Evolutionary conservation across 2,888 invertebrate genomes (phyloP).

Genomic region (Plebejus melissa): DNA sequence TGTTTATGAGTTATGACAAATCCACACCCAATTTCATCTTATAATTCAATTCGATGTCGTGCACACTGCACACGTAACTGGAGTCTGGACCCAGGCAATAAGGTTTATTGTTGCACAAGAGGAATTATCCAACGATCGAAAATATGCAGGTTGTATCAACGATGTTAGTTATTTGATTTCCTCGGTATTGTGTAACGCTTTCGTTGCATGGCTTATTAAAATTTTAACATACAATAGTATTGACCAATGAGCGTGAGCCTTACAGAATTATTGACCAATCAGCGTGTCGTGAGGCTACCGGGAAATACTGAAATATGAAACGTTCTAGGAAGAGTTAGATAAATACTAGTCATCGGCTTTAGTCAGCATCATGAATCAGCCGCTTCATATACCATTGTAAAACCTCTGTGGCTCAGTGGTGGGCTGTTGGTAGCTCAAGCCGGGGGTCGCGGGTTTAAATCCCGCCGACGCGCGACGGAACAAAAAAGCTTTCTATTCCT

Average conservation of each 20-base stretch:
- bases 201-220: slow-evolving; percentile 9
- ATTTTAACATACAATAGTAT: slow-evolving; percentile 15
- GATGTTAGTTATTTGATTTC: slow-evolving; percentile 17
- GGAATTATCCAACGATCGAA: slow-evolving; percentile 18
- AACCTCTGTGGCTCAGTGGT: too few species aligned
- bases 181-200: slow-evolving; percentile 4
- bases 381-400: background rate
- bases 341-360: background rate
- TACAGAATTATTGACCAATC: background rate
- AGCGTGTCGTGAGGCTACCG: background rate
- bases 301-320: slow-evolving; percentile 11
- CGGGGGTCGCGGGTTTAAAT: too few species aligned
- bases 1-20: background rate
- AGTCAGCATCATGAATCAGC: background rate
- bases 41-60: background rate
- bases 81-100: background rate
- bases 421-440: too few species aligned
- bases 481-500: too few species aligned
- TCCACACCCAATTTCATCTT: background rate
- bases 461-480: too few species aligned
- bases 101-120: slow-evolving; percentile 11
- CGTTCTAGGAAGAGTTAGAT: slow-evolving; percentile 1
- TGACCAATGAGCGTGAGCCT: background rate
- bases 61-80: background rate
- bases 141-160: slow-evolving; percentile 1